Evolutionary conservation across 2,888 invertebrate genomes (phyloP).

Genomic region (Lamellibrachia columna): DNA sequence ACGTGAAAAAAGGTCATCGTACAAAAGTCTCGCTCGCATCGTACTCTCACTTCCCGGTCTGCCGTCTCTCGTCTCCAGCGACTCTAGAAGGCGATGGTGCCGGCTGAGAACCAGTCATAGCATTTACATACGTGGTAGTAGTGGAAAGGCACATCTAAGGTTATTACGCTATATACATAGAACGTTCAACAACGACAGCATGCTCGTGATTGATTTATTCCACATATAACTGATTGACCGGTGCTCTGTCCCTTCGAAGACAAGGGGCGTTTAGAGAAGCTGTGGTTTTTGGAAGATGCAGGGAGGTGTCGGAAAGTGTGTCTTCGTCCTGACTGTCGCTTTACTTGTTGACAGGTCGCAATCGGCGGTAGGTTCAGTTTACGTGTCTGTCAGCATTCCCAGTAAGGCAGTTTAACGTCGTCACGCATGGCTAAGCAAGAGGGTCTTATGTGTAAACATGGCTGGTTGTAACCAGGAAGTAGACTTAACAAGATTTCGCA

Average conservation of each 20-base stretch:
- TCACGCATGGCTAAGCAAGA: not conserved
- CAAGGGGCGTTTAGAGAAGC: not conserved
- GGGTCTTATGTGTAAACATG: not conserved
- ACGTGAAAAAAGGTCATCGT: not conserved
- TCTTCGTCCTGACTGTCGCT: not conserved
- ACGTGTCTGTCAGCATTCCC: not conserved
- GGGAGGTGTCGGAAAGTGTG: not conserved
- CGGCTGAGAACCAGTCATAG: no score
- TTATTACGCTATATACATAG: not conserved
- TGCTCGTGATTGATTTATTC: not conserved
- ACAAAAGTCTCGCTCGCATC: not conserved
- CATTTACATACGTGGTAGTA: no score
- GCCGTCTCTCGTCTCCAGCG: not conserved
- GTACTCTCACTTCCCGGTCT: not conserved
- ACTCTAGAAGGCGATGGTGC: no score
- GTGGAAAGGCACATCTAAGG: not conserved
- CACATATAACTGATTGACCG: not conserved
- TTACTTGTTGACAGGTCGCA: not conserved
- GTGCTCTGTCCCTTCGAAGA: not conserved
- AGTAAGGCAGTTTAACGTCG: not conserved
- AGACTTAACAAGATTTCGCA: no score
- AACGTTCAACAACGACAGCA: not conserved
- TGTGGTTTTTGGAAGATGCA: not conserved
- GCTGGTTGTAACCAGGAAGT: not conserved
- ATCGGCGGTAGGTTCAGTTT: not conserved